Base-by-base conservation (phyloP, 2,113 vertebrate genomes). In the Ploceus nigricollis region DNA sequence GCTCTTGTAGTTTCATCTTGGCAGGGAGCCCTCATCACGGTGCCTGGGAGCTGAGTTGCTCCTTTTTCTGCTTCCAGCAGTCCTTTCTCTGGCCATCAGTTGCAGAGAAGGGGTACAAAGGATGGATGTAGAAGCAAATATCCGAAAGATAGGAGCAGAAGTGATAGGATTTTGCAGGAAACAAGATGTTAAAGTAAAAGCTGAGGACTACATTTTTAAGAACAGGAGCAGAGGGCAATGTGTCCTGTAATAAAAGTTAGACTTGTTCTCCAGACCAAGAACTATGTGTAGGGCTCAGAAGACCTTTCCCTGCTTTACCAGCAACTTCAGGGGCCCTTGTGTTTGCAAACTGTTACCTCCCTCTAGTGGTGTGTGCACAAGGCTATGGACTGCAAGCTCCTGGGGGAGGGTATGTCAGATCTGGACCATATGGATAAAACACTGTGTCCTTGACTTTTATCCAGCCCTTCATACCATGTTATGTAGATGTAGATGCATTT, bases 321-420 rank as follows among this genome's bases (percentile, higher is more conserved):
- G 16, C 50, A n/a, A 1, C 33, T 33, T 54, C 8, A 47, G 69
- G 64, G 51, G 23, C 60, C 42, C 39, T 87, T 11, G 35, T 63
- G 83, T 89, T 91, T 54, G 42, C 70, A 56, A 94, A 82, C 76
- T 97, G 33, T 87, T 90, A 96, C 65, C 80, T 75, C 95, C 95
- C 91, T 87, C 95, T 95, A 95, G 95, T 71, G 94, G 94, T 71
- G 45, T 22, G 64, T 63, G 30, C 58, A 12, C 65, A 60, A 40
- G 80, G 37, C 66, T 35, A 1, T 69, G 89, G 50, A 11, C 30
- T 68, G 22, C 22, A 6, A 5, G 17, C 60, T 60, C 22, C 3
- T 2, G 33, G 25, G 20, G 19, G 33, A 60, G n/a, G 37, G 15
- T 40, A 6, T 11, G 2, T 24, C 35, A 28, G 22, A 13, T 37